phyloP scores from a whole-genome alignment of 2,113 vertebrate genomes.

The Colaptes auratus region DNA sequence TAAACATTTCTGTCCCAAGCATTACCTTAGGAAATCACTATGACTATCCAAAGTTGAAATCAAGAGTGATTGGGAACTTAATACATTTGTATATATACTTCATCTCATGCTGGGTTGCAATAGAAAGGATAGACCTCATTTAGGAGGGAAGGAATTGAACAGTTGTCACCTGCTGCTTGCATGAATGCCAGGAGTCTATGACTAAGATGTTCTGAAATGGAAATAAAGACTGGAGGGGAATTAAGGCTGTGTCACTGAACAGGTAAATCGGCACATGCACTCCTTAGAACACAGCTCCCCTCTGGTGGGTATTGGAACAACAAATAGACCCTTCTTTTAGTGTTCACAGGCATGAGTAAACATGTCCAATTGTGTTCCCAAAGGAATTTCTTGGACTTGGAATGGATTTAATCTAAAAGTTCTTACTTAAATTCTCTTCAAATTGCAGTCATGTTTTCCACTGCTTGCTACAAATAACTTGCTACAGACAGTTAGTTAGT shows the following conservation, averaged over 20 bases:
- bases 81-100: background rate
- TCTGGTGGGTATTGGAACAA: background rate
- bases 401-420: background rate
- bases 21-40: background rate
- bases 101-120: background rate
- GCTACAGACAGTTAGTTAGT: background rate
- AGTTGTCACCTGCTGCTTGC: background rate
- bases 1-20: background rate
- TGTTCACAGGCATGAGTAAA: background rate
- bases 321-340: background rate
- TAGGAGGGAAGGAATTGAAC: background rate
- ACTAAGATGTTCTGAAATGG: background rate
- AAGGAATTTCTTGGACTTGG: background rate
- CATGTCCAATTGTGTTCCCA: background rate
- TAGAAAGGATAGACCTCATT: background rate
- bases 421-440: background rate
- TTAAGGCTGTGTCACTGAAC: background rate
- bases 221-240: background rate
- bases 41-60: background rate
- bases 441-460: background rate
- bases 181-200: background rate
- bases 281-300: background rate
- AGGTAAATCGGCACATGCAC: rapidly evolving
- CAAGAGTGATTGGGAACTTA: background rate
- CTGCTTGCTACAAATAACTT: background rate